phyloP scores from a whole-genome alignment of 2,888 invertebrate genomes.

The Drosophila fulvimacula region DNA sequence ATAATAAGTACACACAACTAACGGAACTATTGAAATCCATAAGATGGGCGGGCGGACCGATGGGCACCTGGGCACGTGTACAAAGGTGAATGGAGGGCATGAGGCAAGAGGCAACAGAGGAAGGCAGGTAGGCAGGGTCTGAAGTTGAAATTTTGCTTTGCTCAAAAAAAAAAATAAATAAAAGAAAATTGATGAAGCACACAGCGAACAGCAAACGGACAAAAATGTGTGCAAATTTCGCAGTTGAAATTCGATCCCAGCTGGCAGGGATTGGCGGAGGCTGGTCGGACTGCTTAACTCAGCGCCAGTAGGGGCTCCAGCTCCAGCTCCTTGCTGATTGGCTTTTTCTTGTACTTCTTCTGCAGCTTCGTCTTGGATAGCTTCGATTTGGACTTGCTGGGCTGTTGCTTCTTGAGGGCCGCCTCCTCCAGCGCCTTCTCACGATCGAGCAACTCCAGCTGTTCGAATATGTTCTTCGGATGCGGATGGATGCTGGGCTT shows the following conservation, averaged over 20 bases:
- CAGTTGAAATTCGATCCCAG: constrained; percentile 5
- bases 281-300: constrained; percentile 80
- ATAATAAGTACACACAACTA: constrained; percentile 55
- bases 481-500: constrained; percentile 82
- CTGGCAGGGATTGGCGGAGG: neutral
- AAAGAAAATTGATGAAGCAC: constrained; percentile 14
- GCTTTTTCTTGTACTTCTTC: constrained; percentile 86
- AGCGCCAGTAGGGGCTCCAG: constrained; percentile 84
- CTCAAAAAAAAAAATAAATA: constrained; percentile 47
- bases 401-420: constrained; percentile 77
- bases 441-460: constrained; percentile 90
- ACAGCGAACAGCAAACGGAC: constrained; percentile 10
- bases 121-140: neutral
- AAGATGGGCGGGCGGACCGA: neutral
- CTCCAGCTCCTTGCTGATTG: constrained; percentile 81
- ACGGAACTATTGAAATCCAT: constrained; percentile 50
- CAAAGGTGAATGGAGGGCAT: constrained; percentile 24
- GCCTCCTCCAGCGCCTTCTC: constrained; percentile 84
- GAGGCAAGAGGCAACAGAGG: neutral
- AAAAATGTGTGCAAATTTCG: constrained; percentile 23
- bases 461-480: constrained; percentile 94
- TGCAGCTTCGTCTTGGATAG: constrained; percentile 86
- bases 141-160: constrained; percentile 20
- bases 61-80: constrained; percentile 8
- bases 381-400: constrained; percentile 88